These are phyloP conservation scores for Tetraodon nigroviridis DNA, from an alignment of 2,113 vertebrate species.

Conservation along the genomic window DNA sequence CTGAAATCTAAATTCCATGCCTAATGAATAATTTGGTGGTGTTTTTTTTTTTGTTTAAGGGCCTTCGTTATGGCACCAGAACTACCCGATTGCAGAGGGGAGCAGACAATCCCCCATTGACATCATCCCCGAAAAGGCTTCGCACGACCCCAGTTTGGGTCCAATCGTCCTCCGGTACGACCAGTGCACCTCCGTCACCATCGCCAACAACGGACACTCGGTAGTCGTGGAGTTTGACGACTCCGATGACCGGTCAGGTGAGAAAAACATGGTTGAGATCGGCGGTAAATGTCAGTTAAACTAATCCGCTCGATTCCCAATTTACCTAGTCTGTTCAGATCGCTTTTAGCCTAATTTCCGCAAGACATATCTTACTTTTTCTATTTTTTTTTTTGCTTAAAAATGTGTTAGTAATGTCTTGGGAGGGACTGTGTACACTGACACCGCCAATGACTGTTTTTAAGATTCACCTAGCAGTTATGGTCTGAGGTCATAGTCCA, in stretches of 20 bases:
- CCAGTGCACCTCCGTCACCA: conserved; percentile 81
- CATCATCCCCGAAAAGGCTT: conserved; percentile 80
- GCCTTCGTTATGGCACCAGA: conserved; percentile 85
- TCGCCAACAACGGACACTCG: conserved; percentile 91
- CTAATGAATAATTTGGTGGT: not conserved
- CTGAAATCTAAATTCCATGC: not conserved
- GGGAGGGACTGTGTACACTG: not conserved
- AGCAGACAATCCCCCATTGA: conserved; percentile 90
- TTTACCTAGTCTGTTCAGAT: not conserved
- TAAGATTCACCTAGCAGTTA: not conserved
- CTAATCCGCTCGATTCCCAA: no score
- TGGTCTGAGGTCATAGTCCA: conserved; percentile 15
- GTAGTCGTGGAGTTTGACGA: conserved; percentile 92
- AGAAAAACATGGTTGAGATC: conserved; percentile 12
- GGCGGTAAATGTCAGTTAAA: no score
- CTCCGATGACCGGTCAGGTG: conserved; percentile 85
- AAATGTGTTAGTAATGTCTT: not conserved
- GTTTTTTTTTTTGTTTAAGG: conserved; percentile 66
- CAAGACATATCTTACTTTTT: no score
- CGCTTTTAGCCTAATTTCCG: no score
- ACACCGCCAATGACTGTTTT: not conserved
- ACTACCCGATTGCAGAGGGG: conserved; percentile 85
- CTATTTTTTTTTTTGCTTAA: no score
- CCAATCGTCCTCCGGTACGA: conserved; percentile 82
- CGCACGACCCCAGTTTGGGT: conserved; percentile 78